Evolutionary conservation across 2,888 invertebrate species (phyloP).

Genomic region (Andrena praecox): DNA sequence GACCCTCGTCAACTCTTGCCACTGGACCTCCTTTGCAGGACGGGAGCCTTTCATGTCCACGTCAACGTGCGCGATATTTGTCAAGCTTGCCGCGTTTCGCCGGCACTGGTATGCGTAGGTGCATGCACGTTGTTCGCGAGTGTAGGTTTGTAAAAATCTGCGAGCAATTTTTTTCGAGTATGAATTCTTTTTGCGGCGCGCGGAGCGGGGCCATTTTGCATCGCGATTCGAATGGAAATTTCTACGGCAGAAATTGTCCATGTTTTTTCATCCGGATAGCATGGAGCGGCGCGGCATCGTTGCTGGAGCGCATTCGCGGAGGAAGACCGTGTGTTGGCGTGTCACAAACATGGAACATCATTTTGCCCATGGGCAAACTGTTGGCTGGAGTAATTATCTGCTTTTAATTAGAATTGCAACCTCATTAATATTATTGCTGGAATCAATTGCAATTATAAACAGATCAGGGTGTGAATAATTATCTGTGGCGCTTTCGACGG

Average conservation of each 20-base stretch:
- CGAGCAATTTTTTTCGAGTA: no score
- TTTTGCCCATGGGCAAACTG: constrained; percentile 6
- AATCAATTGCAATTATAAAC: constrained; percentile 3
- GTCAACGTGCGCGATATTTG: neutral
- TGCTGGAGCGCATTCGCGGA: neutral
- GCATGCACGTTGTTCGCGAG: no score
- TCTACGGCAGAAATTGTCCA: no score
- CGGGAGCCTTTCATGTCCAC: constrained; percentile 3
- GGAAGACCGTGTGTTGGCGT: neutral
- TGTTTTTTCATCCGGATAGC: no score
- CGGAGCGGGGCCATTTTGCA: no score
- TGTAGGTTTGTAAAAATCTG: no score
- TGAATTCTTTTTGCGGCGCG: no score
- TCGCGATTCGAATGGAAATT: no score
- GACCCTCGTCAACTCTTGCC: constrained; percentile 33
- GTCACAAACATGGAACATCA: constrained; percentile 9
- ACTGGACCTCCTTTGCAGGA: neutral
- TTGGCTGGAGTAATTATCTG: neutral
- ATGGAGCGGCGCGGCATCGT: no score
- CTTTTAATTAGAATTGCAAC: constrained; percentile 20
- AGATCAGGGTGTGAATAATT: constrained; percentile 5
- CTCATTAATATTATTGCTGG: constrained; percentile 16
- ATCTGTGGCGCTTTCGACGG: neutral
- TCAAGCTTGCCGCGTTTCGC: no score
- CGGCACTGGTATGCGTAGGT: no score